phyloP scores from a whole-genome alignment of 2,113 vertebrate genomes.

The Sardina pilchardus region DNA sequence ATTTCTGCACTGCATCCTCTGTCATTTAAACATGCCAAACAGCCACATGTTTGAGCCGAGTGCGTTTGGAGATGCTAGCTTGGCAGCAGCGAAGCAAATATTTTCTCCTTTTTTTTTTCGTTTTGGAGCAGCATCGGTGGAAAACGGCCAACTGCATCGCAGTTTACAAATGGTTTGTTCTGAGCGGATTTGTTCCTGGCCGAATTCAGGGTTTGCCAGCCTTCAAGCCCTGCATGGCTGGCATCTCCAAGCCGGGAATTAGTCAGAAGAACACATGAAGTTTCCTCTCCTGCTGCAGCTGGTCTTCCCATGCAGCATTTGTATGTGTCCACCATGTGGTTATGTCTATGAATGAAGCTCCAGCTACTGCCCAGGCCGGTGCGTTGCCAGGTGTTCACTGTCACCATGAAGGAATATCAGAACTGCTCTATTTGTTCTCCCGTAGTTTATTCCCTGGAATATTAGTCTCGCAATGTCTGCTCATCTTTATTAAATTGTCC shows the following conservation, averaged over 20 bases:
- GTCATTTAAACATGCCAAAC: neutral
- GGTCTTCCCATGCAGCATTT: neutral
- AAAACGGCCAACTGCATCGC: neutral
- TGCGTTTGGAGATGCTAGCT: neutral
- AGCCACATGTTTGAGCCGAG: neutral
- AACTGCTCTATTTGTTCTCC: neutral
- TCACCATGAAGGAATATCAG: neutral
- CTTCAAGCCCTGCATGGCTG: neutral
- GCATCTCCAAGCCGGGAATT: neutral
- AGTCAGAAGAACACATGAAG: neutral
- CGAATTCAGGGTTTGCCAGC: neutral
- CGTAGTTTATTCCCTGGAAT: neutral
- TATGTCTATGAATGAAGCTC: neutral
- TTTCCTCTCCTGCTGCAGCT: neutral
- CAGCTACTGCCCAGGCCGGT: neutral
- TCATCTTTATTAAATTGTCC: neutral
- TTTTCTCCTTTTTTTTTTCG: no score
- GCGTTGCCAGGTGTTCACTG: neutral
- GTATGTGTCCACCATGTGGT: neutral
- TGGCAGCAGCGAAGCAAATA: neutral
- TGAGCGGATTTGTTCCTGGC: slow-evolving; percentile 1
- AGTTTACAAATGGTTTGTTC: slow-evolving; percentile 8
- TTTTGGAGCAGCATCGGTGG: neutral
- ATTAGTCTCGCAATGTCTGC: neutral
- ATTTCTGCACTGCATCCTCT: neutral